Evolutionary conservation across 2,797 vertebrate genomes (phyloP).

Genomic region (Cyclopterus lumpus): DNA sequence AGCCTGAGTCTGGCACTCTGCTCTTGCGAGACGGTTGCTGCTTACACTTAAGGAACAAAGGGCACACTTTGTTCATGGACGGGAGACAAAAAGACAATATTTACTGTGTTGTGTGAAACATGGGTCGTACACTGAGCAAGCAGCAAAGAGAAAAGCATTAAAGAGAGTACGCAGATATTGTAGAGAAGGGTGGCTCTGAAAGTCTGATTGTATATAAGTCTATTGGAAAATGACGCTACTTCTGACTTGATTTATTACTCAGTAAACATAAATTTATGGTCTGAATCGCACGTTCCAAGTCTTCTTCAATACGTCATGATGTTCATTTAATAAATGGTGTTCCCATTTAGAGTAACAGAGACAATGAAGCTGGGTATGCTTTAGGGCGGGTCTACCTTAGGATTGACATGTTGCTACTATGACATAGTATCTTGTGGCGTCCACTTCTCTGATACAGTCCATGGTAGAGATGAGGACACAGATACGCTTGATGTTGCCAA

Average conservation of each 20-base stretch:
- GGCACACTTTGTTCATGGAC: constrained; percentile 30
- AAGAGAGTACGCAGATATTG: constrained; percentile 11
- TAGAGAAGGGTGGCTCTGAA: neutral
- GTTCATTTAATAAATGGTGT: neutral
- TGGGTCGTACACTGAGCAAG: constrained; percentile 8
- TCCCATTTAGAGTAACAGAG: neutral
- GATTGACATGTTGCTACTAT: neutral
- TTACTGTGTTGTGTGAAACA: constrained; percentile 32
- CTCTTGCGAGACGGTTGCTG: constrained; percentile 38
- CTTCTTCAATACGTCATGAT: neutral
- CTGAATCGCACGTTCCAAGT: neutral
- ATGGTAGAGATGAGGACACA: neutral
- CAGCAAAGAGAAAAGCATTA: constrained; percentile 13
- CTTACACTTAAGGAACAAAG: constrained; percentile 50
- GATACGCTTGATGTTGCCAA: neutral
- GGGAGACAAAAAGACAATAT: constrained; percentile 31
- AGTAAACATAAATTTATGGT: neutral
- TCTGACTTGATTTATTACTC: neutral
- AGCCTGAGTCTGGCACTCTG: constrained; percentile 24
- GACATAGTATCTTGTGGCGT: neutral
- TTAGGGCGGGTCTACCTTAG: neutral
- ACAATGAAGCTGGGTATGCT: neutral
- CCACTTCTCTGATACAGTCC: neutral
- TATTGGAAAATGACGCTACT: neutral
- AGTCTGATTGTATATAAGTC: neutral